These are phyloP conservation scores for Amblyopsis hoosieri DNA, from an alignment of 2,797 vertebrate species.

Conservation along the genomic window DNA sequence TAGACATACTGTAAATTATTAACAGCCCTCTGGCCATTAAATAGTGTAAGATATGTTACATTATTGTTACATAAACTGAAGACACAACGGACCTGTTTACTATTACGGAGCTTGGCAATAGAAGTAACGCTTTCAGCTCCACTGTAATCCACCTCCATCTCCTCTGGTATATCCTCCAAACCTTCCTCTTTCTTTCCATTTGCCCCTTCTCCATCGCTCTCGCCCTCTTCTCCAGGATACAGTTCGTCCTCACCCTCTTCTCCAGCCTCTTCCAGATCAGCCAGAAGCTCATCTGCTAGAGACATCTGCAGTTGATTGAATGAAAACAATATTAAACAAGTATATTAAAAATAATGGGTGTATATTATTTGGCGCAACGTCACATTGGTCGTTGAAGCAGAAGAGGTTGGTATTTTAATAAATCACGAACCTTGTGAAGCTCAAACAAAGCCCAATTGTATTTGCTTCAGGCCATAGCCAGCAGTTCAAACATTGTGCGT, in stretches of 20 bases:
- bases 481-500: not conserved
- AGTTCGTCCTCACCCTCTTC: slow-evolving; percentile 77
- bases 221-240: slow-evolving; percentile 79
- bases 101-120: slow-evolving; percentile 91
- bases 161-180: slow-evolving; percentile 89
- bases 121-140: slow-evolving; percentile 85
- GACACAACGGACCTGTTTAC: slow-evolving; percentile 81
- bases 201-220: slow-evolving; percentile 70
- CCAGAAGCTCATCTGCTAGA: slow-evolving; percentile 90
- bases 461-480: slow-evolving; percentile 16
- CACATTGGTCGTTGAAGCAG: no score
- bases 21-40: not conserved
- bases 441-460: no score
- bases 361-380: no score
- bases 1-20: slow-evolving; percentile 3
- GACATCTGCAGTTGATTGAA: slow-evolving; percentile 79
- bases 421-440: no score
- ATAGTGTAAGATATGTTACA: not conserved
- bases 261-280: slow-evolving; percentile 90
- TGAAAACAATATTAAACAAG: not conserved
- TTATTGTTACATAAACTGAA: not conserved
- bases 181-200: slow-evolving; percentile 54
- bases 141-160: slow-evolving; percentile 88
- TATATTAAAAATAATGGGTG: no score
- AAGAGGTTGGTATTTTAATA: no score